Conservation (phyloP, 2,113 vertebrate genomes). For the Arothron firmamentum region DNA sequence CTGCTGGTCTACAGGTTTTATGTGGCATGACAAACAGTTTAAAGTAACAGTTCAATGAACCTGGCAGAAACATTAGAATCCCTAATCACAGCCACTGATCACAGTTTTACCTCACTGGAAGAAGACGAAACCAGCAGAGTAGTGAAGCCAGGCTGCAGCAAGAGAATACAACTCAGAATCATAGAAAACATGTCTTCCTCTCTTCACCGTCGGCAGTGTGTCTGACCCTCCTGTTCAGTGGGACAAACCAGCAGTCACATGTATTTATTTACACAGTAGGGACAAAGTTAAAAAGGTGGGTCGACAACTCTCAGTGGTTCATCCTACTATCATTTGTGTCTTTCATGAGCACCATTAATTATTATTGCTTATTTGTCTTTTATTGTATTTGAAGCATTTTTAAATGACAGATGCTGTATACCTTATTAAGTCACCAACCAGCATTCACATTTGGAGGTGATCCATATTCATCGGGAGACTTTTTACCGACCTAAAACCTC, state of each 20-base stretch:
- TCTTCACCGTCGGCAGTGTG: conserved; percentile 30
- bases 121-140: conserved; percentile 58
- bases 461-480: conserved; percentile 5
- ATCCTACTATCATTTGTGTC: no score
- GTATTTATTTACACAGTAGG: conserved; percentile 56
- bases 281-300: conserved; percentile 54
- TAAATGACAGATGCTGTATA: not conserved
- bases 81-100: conserved; percentile 33
- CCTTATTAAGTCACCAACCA: conserved; percentile 16
- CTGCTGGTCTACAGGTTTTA: conserved; percentile 8
- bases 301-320: conserved; percentile 23
- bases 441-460: conserved; percentile 12
- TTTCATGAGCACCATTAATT: no score
- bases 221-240: conserved; percentile 26
- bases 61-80: conserved; percentile 54
- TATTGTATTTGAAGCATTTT: no score
- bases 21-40: conserved; percentile 52
- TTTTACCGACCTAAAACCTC: conserved; percentile 2
- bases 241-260: conserved; percentile 15
- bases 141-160: conserved; percentile 40
- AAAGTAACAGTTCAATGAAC: conserved; percentile 66
- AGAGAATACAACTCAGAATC: conserved; percentile 54
- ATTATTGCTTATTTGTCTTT: not conserved
- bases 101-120: conserved; percentile 63
- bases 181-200: conserved; percentile 57